Conservation (phyloP, 2,888 invertebrate genomes). For the Acanthopleura granulata region DNA sequence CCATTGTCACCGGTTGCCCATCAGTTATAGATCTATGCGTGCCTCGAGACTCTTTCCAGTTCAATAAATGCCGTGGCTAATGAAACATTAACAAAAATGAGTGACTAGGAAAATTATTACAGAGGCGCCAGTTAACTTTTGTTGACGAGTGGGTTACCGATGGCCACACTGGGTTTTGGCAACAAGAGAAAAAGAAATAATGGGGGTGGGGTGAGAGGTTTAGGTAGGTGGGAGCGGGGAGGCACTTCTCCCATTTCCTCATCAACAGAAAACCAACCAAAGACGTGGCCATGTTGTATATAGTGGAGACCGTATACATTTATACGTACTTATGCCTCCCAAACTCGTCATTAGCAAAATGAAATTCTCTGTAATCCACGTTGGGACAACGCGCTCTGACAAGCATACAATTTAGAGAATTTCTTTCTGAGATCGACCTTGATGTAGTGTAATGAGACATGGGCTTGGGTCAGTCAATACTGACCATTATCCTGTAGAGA, state of each 20-base stretch:
- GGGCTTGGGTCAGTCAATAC: not conserved
- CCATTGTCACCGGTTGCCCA: no score
- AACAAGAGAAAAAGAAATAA: no score
- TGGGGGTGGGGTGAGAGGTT: no score
- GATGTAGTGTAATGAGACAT: not conserved
- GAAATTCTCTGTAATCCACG: not conserved
- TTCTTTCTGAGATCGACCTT: slow-evolving; percentile 6
- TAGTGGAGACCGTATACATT: no score
- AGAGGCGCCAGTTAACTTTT: not conserved
- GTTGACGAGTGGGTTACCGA: not conserved
- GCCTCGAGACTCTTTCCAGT: slow-evolving; percentile 2
- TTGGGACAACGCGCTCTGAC: not conserved
- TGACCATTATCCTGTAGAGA: not conserved
- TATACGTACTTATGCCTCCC: not conserved
- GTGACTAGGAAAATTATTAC: not conserved
- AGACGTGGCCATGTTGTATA: no score
- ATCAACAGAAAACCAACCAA: no score
- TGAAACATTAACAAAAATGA: not conserved
- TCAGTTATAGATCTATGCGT: not conserved
- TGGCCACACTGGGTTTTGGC: no score
- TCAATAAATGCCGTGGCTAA: not conserved
- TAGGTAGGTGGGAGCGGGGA: no score
- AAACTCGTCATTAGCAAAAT: not conserved
- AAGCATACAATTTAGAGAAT: not conserved
- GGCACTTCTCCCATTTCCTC: no score